Conservation (phyloP, 1,140 invertebrate species). For the Trichoplusia ni region DNA sequence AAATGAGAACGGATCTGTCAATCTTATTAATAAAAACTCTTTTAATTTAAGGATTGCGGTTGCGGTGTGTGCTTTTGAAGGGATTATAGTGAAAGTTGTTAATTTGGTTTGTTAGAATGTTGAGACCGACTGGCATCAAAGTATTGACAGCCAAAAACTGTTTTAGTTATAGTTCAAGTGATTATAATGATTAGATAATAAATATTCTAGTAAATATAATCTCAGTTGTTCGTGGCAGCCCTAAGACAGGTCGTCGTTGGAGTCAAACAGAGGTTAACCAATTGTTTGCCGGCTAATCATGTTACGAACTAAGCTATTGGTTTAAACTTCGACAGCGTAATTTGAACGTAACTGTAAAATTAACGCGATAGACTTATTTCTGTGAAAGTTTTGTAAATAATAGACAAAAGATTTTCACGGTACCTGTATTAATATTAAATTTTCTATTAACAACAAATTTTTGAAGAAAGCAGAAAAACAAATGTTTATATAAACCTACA, state of each 20-base stretch:
- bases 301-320: constrained; percentile 39
- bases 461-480: neutral
- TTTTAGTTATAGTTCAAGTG: neutral
- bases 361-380: constrained; percentile 25
- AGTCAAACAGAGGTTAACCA: constrained; percentile 46
- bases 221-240: constrained; percentile 14
- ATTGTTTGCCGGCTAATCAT: constrained; percentile 46
- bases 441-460: neutral
- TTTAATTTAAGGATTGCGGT: constrained; percentile 41
- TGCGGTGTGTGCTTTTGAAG: constrained; percentile 25
- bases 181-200: neutral
- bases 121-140: neutral
- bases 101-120: constrained; percentile 15
- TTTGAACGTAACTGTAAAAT: constrained; percentile 44
- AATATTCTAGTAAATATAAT: no score
- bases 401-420: neutral
- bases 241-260: constrained; percentile 30
- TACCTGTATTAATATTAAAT: neutral
- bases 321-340: constrained; percentile 39
- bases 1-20: constrained; percentile 45
- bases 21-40: constrained; percentile 33
- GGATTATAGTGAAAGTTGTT: constrained; percentile 45
- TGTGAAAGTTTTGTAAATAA: constrained; percentile 2
- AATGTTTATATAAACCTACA: no score
- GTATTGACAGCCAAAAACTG: neutral